These are phyloP conservation scores for Actinia tenebrosa DNA, from an alignment of 64 coral and sea anemone genomes.

Conservation along the genomic window DNA sequence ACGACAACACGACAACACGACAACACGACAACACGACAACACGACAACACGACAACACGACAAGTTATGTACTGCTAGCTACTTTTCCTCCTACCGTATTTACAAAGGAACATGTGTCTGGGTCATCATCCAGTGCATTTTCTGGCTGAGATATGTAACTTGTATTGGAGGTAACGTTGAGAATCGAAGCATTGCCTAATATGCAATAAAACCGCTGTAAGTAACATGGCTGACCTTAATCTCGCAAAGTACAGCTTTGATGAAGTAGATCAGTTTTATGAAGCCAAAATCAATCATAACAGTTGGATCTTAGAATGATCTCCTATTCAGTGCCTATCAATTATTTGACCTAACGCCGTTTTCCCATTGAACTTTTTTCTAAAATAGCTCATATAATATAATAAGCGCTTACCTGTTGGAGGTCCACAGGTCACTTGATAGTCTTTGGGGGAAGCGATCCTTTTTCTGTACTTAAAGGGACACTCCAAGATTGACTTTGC, in stretches of 20 bases:
- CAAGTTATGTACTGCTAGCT: neutral
- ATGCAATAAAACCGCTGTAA: neutral
- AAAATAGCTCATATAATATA: too few relatives aligned
- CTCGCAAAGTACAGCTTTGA: too few relatives aligned
- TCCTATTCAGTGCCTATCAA: too few relatives aligned
- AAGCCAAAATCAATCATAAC: too few relatives aligned
- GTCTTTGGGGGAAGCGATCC: neutral
- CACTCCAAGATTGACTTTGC: neutral
- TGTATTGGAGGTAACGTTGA: neutral
- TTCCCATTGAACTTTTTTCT: too few relatives aligned
- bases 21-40: too few relatives aligned
- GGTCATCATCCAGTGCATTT: neutral
- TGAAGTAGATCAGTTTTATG: too few relatives aligned
- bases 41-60: too few relatives aligned
- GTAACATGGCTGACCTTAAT: too few relatives aligned
- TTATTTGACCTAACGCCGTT: too few relatives aligned
- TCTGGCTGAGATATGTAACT: neutral
- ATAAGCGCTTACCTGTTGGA: constrained; percentile 19
- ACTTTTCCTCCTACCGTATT: neutral
- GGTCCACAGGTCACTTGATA: constrained; percentile 32
- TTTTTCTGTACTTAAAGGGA: neutral
- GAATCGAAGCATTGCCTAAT: neutral
- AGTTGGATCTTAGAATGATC: too few relatives aligned
- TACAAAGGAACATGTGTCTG: neutral
- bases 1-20: neutral